These are phyloP conservation scores for Thamnophis sirtalis DNA, from an alignment of 2,113 vertebrate genomes.

Conservation along the genomic window DNA sequence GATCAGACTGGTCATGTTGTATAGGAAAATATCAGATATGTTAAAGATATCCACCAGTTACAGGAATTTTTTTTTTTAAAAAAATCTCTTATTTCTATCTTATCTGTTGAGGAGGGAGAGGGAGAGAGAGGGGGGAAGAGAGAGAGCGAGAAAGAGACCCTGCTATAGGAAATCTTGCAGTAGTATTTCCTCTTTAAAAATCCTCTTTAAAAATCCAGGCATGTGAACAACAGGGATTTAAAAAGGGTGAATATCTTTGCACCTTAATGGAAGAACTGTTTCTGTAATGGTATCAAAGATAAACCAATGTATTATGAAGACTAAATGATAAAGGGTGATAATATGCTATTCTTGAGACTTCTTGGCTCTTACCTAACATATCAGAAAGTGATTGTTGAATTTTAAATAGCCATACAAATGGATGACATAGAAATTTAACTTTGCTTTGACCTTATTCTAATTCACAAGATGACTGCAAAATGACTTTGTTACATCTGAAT, in stretches of 20 bases:
- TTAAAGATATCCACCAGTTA: neutral
- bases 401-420: slow-evolving; percentile 88
- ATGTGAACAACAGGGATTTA: slow-evolving; percentile 66
- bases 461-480: slow-evolving; percentile 80
- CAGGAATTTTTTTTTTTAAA: neutral
- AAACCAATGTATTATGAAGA: slow-evolving; percentile 79
- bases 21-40: neutral
- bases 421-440: slow-evolving; percentile 86
- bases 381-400: slow-evolving; percentile 88
- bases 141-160: slow-evolving; percentile 8
- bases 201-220: slow-evolving; percentile 39
- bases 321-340: slow-evolving; percentile 81
- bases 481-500: slow-evolving; percentile 82
- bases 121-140: accelerated
- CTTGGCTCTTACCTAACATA: slow-evolving; percentile 94
- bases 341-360: slow-evolving; percentile 84
- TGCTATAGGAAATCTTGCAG: slow-evolving; percentile 51
- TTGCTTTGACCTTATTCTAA: slow-evolving; percentile 89
- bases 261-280: slow-evolving; percentile 78
- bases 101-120: no score
- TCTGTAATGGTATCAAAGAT: slow-evolving; percentile 81
- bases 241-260: slow-evolving; percentile 76
- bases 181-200: slow-evolving; percentile 9
- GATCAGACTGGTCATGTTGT: neutral
- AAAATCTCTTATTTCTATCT: neutral